These are phyloP conservation scores for Drosophila serrata DNA, from an alignment of 1,140 invertebrate species.

Conservation along the genomic window DNA sequence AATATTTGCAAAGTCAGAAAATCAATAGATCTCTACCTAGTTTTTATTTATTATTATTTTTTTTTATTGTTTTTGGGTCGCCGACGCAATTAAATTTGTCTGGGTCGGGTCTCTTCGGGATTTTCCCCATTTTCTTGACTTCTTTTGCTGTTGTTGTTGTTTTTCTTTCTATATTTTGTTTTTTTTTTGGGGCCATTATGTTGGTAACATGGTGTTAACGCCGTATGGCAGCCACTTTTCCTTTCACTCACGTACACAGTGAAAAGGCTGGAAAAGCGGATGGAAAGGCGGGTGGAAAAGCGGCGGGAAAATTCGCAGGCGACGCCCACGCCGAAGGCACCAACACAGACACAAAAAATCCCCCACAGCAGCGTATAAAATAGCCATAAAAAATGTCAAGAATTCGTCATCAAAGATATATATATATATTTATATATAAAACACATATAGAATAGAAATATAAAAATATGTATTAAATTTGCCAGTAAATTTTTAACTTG, in stretches of 20 bases:
- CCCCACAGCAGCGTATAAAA: not conserved
- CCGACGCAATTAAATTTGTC: constrained; percentile 54
- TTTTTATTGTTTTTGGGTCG: constrained; percentile 38
- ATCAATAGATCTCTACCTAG: constrained; percentile 25
- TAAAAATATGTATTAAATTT: not conserved
- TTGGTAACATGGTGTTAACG: constrained; percentile 22
- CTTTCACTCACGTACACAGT: constrained; percentile 43
- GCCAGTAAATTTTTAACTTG: not conserved
- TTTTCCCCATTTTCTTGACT: constrained; percentile 9
- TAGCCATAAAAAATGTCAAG: not conserved
- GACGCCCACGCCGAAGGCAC: constrained; percentile 31
- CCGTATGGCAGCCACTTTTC: constrained; percentile 43
- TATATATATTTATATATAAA: not conserved
- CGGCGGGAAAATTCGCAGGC: constrained; percentile 20
- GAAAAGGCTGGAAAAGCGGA: not conserved
- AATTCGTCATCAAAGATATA: constrained; percentile 2
- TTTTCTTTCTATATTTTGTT: not conserved
- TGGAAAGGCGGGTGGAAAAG: constrained; percentile 3
- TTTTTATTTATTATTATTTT: not conserved
- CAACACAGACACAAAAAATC: not conserved
- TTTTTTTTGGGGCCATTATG: constrained; percentile 15
- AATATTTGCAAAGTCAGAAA: constrained; percentile 22
- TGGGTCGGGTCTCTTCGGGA: constrained; percentile 12
- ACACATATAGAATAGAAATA: not conserved
- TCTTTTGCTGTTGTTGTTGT: constrained; percentile 2